phyloP scores from a whole-genome alignment of 1,140 invertebrate genomes.

The Zaprionus gabonicus region DNA sequence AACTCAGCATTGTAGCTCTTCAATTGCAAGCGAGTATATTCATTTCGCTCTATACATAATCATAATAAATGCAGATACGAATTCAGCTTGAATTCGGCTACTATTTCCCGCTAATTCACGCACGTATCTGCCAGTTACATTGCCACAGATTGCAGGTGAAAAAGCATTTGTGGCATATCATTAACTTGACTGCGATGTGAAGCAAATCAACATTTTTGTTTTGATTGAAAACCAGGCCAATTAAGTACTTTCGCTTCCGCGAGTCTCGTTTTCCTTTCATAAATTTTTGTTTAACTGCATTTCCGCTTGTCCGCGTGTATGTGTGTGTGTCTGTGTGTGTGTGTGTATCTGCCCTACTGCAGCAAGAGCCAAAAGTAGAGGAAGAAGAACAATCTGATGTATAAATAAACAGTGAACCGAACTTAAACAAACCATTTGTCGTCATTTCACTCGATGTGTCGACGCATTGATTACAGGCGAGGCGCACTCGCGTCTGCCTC shows the following conservation, averaged over 20 bases:
- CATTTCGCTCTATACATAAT: too few species aligned
- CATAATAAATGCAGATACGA: too few species aligned
- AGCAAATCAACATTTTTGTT: constrained; percentile 12
- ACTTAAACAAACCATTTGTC: constrained; percentile 78
- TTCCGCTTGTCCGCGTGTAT: constrained; percentile 48
- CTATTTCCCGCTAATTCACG: not conserved
- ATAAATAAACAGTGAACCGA: constrained; percentile 75
- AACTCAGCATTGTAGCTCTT: constrained; percentile 1
- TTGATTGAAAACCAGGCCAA: constrained; percentile 26
- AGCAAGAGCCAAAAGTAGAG: constrained; percentile 39
- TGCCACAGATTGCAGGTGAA: not conserved
- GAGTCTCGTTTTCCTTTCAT: constrained; percentile 13
- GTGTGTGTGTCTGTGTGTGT: constrained; percentile 14
- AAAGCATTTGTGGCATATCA: not conserved
- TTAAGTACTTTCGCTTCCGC: constrained; percentile 35
- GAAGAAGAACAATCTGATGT: constrained; percentile 55
- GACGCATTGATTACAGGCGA: constrained; percentile 76
- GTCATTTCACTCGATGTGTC: constrained; percentile 60
- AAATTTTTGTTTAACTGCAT: constrained; percentile 62
- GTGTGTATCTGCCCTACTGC: constrained; percentile 38
- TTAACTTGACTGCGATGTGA: not conserved
- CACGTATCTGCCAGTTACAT: not conserved
- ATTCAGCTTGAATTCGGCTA: not conserved
- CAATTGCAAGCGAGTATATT: too few species aligned
- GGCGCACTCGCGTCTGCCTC: constrained; percentile 57